phyloP scores from a whole-genome alignment of 2,888 invertebrate genomes.

The Pristionchus arcanus region DNA sequence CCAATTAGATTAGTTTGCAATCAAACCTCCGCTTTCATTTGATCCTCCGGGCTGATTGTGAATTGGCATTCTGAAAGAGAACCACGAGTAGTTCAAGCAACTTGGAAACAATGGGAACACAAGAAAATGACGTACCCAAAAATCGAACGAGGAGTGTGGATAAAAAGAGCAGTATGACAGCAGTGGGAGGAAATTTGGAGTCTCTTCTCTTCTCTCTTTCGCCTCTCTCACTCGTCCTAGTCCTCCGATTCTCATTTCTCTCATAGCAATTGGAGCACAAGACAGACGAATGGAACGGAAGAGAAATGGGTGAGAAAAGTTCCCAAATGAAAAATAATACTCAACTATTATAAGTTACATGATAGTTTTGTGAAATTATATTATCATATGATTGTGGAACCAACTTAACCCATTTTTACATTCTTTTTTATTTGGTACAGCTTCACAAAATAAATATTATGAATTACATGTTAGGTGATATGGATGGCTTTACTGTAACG shows the following conservation, averaged over 20 bases:
- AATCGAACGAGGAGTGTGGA: not conserved
- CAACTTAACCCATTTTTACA: no score
- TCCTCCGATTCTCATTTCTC: not conserved
- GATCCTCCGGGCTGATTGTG: not conserved
- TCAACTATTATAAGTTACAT: no score
- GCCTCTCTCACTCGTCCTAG: not conserved
- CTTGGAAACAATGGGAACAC: not conserved
- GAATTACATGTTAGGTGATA: not conserved
- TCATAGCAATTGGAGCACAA: not conserved
- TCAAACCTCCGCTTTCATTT: not conserved
- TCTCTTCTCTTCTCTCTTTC: not conserved
- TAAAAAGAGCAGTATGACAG: not conserved
- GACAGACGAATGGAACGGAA: not conserved
- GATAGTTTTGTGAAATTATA: no score
- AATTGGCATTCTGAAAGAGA: not conserved
- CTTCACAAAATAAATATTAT: no score
- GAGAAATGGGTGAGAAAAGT: not conserved
- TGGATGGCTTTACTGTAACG: not conserved
- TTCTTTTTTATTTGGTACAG: no score
- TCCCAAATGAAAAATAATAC: not conserved
- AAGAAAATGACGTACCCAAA: not conserved
- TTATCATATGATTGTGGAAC: no score
- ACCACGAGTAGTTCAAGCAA: not conserved
- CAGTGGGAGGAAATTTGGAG: not conserved
- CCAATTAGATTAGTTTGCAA: not conserved